Percentiles rank a stretch among this genome's conserved stretches.
Conservation (phyloP, 1,140 invertebrate species). For the Eueides isabella region DNA sequence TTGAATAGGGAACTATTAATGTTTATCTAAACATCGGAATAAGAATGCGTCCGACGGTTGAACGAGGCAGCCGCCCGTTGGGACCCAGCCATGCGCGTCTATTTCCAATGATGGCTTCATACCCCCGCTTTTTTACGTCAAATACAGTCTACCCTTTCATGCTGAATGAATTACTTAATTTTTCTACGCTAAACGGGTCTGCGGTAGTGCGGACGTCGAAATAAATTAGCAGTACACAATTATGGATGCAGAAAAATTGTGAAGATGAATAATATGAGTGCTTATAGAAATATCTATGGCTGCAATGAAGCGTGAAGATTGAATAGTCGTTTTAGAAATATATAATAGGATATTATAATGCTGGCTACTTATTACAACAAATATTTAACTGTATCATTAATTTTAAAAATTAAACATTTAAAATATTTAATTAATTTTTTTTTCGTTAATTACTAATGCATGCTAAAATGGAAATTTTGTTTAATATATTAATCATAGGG, state of each 20-base stretch:
- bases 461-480: slow-evolving; percentile 19
- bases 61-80: slow-evolving; percentile 56
- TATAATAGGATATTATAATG: too few species aligned
- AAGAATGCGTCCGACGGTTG: slow-evolving; percentile 63
- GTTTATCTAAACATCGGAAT: slow-evolving; percentile 78
- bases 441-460: slow-evolving; percentile 8
- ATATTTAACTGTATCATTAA: too few species aligned
- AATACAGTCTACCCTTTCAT: slow-evolving; percentile 75
- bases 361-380: too few species aligned
- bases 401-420: too few species aligned
- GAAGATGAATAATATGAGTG: slow-evolving; percentile 30
- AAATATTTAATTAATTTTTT: too few species aligned
- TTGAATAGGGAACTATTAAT: slow-evolving; percentile 64
- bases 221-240: slow-evolving; percentile 65
- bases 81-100: slow-evolving; percentile 68
- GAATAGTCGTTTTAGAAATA: slow-evolving; percentile 5
- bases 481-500: slow-evolving; percentile 32
- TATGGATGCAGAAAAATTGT: slow-evolving; percentile 38
- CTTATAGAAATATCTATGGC: slow-evolving; percentile 30
- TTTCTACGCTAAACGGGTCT: slow-evolving; percentile 65
- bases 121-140: slow-evolving; percentile 74
- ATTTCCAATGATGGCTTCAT: slow-evolving; percentile 70
- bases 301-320: slow-evolving; percentile 32
- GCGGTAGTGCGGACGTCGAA: slow-evolving; percentile 60
- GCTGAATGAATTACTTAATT: slow-evolving; percentile 78